Evolutionary conservation across 2,888 invertebrate species (phyloP).

Genomic region (Nomada ruficornis): DNA sequence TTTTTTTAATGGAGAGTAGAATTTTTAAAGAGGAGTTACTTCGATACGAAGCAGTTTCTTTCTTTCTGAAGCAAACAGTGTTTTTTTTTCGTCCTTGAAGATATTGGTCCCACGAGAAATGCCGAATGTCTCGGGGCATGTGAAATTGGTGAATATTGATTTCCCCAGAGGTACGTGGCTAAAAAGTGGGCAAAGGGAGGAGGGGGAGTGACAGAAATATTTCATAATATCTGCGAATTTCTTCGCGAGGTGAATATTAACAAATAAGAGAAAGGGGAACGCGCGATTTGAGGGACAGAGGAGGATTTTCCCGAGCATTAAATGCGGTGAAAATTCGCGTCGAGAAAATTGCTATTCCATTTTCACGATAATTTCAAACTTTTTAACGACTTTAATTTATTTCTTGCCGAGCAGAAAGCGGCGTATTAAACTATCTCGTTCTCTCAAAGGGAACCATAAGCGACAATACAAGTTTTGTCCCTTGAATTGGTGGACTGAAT

Average conservation of each 20-base stretch:
- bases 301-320: constrained; percentile 33
- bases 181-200: constrained; percentile 45
- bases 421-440: constrained; percentile 20
- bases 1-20: background rate
- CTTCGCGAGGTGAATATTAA: constrained; percentile 54
- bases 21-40: background rate
- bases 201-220: constrained; percentile 48
- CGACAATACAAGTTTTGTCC: background rate
- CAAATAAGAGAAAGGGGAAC: background rate
- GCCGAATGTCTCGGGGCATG: constrained; percentile 54
- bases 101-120: constrained; percentile 62
- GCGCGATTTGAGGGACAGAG: constrained; percentile 25
- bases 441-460: background rate
- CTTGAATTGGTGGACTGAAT: background rate
- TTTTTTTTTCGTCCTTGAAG: constrained; percentile 36
- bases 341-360: background rate
- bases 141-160: constrained; percentile 66
- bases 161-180: constrained; percentile 51
- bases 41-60: background rate
- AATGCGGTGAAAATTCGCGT: constrained; percentile 23
- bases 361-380: constrained; percentile 42
- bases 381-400: constrained; percentile 42
- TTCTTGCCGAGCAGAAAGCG: background rate
- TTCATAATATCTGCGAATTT: constrained; percentile 56
- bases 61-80: constrained; percentile 31